Evolutionary conservation across 1,140 invertebrate genomes (phyloP).

Genomic region (Heliconius congener): DNA sequence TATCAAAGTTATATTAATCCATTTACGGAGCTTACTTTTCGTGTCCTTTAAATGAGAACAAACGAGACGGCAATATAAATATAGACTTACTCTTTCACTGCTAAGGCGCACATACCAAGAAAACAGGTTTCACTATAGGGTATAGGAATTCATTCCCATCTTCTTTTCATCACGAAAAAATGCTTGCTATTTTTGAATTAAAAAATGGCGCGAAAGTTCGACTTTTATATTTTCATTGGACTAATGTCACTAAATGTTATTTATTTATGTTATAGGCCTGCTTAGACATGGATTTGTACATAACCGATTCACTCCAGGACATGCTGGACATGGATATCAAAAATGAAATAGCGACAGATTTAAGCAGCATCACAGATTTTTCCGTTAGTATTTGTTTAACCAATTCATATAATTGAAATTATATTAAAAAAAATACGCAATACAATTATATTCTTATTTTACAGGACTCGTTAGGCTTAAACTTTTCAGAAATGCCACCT

Average conservation of each 20-base stretch:
- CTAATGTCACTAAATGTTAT: background rate
- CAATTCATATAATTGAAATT: background rate
- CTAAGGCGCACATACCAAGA: slow-evolving; percentile 66
- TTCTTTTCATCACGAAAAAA: slow-evolving; percentile 50
- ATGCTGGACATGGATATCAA: slow-evolving; percentile 93
- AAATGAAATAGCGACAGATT: slow-evolving; percentile 88
- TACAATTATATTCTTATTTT: slow-evolving; percentile 28
- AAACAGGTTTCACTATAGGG: slow-evolving; percentile 74
- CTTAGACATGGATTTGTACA: slow-evolving; percentile 83
- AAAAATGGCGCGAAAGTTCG: slow-evolving; percentile 54
- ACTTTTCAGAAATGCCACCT: slow-evolving; percentile 85
- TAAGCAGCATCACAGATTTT: slow-evolving; percentile 85
- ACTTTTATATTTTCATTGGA: background rate
- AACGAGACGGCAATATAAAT: slow-evolving; percentile 56
- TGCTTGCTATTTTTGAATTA: slow-evolving; percentile 37
- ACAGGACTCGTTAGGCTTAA: slow-evolving; percentile 79
- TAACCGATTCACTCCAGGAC: slow-evolving; percentile 86
- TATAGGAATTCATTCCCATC: slow-evolving; percentile 61
- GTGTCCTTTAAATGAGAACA: slow-evolving; percentile 32
- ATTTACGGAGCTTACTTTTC: slow-evolving; percentile 27
- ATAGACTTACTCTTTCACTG: slow-evolving; percentile 54
- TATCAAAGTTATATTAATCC: slow-evolving; percentile 24
- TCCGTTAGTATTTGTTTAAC: slow-evolving; percentile 61
- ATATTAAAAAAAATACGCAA: background rate
- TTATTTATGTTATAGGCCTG: slow-evolving; percentile 73